These are phyloP conservation scores for Ophraella communa DNA, from an alignment of 2,888 invertebrate genomes.

Conservation along the genomic window DNA sequence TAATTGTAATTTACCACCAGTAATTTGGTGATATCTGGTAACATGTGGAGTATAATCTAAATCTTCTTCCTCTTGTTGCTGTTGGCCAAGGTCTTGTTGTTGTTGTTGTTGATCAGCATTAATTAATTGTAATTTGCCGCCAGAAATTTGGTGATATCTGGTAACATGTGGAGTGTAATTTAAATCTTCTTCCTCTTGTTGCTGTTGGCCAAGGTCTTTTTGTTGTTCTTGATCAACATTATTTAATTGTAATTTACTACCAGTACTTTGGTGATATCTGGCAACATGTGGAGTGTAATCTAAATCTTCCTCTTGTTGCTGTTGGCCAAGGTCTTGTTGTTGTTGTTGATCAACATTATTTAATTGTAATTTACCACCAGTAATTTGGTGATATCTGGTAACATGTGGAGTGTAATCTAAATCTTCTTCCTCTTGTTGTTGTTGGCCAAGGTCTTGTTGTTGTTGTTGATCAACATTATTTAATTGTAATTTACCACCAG, in stretches of 20 bases:
- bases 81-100: not conserved
- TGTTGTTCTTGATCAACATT: not conserved
- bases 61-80: constrained; percentile 30
- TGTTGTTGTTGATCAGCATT: constrained; percentile 15
- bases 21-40: not conserved
- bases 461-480: constrained; percentile 12
- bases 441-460: constrained; percentile 18
- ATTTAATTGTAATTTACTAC: constrained; percentile 8
- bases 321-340: constrained; percentile 3
- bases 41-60: constrained; percentile 12
- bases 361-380: too few relatives aligned
- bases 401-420: not conserved
- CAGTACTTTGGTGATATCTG: constrained; percentile 28
- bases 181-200: not conserved
- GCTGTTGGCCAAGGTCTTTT: not conserved
- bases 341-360: constrained; percentile 5
- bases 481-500: not conserved
- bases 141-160: not conserved
- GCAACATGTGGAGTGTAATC: constrained; percentile 41
- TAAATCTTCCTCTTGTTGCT: constrained; percentile 16
- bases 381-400: too few relatives aligned
- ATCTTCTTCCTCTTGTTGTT: constrained; percentile 12
- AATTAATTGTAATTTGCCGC: constrained; percentile 31
- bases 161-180: not conserved
- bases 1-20: not conserved